These are phyloP conservation scores for Monomorium pharaonis DNA, from an alignment of 1,140 invertebrate species.

Conservation along the genomic window DNA sequence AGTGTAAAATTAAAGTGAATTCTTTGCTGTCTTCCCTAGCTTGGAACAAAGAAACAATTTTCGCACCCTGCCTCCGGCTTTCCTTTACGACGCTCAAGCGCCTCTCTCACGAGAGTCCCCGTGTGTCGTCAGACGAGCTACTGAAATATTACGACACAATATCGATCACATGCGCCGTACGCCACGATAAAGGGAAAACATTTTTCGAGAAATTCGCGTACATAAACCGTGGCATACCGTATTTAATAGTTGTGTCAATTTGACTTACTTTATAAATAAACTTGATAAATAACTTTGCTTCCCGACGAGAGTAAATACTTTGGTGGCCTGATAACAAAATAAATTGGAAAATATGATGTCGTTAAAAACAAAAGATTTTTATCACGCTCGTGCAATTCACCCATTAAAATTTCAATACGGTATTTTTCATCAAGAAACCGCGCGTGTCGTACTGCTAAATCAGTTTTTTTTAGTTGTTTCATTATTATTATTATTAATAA, in stretches of 20 bases:
- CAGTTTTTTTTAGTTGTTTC: neutral
- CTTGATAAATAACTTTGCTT: neutral
- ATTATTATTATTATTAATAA: neutral
- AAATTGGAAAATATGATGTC: neutral
- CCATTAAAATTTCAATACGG: neutral
- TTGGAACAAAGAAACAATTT: conserved; percentile 61
- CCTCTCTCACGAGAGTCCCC: conserved; percentile 45
- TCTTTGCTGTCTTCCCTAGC: conserved; percentile 51
- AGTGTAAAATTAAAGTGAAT: conserved; percentile 62
- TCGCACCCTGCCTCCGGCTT: conserved; percentile 54
- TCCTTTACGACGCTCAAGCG: conserved; percentile 51
- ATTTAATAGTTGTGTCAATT: neutral
- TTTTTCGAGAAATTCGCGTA: conserved; percentile 14
- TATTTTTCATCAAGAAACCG: neutral
- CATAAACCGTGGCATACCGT: neutral
- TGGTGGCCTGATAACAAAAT: neutral
- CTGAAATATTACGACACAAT: conserved; percentile 57
- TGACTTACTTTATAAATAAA: neutral
- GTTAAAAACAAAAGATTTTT: neutral
- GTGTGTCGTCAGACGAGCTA: conserved; percentile 53
- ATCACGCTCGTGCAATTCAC: neutral
- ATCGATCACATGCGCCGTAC: conserved; percentile 20
- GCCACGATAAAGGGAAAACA: conserved; percentile 31
- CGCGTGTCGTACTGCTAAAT: neutral
- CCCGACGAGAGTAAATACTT: neutral